A percentile compares a stretch with the other conserved stretches of the same genome.
Conservation (phyloP, 1,140 invertebrate species). For the Bactericera cockerelli region DNA sequence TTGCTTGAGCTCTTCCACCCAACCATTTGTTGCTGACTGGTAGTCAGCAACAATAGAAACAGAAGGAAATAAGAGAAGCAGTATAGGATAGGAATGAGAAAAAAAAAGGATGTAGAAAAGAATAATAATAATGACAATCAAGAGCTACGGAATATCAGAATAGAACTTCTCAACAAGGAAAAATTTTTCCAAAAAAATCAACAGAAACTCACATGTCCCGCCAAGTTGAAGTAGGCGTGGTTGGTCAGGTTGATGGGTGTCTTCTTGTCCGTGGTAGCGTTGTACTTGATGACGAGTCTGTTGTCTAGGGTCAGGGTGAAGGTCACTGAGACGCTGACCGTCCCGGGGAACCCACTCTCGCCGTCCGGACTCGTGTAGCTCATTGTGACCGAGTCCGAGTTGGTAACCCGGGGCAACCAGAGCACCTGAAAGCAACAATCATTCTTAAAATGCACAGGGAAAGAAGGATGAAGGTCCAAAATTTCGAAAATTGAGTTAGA, state of each 20-base stretch:
- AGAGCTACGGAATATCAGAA: too few relatives aligned
- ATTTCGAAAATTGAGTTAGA: too few relatives aligned
- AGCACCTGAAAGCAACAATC: not conserved
- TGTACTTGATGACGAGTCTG: conserved; percentile 50
- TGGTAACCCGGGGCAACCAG: not conserved
- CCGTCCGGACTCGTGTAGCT: conserved; percentile 54
- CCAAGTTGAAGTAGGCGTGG: conserved; percentile 88
- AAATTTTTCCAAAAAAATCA: too few relatives aligned
- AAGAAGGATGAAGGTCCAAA: too few relatives aligned
- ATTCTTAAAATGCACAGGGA: not conserved
- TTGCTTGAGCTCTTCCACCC: too few relatives aligned
- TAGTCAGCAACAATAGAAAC: too few relatives aligned
- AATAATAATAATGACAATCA: too few relatives aligned
- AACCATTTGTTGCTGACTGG: too few relatives aligned
- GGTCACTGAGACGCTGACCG: conserved; percentile 43
- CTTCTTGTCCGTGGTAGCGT: conserved; percentile 51
- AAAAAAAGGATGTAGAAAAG: too few relatives aligned
- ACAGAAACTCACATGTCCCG: conserved; percentile 56
- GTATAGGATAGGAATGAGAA: too few relatives aligned
- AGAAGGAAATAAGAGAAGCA: too few relatives aligned
- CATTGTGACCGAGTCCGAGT: conserved; percentile 38
- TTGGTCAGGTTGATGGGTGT: conserved; percentile 83
- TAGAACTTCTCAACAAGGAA: too few relatives aligned
- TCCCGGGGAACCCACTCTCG: conserved; percentile 77
- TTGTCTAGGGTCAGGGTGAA: conserved; percentile 60